Conservation (phyloP, 2,113 vertebrate species). For the Nycticryphes semicollaris region DNA sequence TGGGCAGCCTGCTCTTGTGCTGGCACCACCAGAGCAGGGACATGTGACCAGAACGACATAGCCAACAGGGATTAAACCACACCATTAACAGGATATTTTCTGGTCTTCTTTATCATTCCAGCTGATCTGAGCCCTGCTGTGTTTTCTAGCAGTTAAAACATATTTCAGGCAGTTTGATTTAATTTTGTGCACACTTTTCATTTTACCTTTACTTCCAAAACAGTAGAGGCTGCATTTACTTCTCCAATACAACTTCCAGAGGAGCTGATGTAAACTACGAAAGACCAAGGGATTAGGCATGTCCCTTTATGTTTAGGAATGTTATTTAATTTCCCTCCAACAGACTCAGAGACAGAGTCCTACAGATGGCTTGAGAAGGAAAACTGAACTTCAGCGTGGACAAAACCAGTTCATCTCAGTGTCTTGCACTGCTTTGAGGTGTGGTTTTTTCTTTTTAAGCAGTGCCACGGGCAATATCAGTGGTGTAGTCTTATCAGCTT, state of each 20-base stretch:
- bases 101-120: accelerated
- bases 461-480: not conserved
- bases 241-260: not conserved
- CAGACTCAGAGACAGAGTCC: not conserved
- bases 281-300: not conserved
- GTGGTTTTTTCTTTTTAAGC: not conserved
- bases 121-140: not conserved
- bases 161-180: not conserved
- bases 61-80: not conserved
- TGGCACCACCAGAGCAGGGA: accelerated
- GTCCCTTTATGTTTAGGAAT: conserved; percentile 26
- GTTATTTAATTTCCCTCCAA: conserved; percentile 34
- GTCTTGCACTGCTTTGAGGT: not conserved
- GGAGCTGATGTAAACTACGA: not conserved
- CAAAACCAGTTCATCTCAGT: not conserved
- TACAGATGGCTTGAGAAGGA: not conserved
- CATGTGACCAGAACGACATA: not conserved
- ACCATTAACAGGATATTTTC: not conserved
- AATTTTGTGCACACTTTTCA: not conserved
- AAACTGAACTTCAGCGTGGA: not conserved
- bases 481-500: not conserved
- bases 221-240: not conserved
- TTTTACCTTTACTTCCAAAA: not conserved
- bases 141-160: not conserved
- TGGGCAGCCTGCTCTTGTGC: not conserved